Conservation (phyloP, 2,797 vertebrate species). For the Hafferia zeledoni region DNA sequence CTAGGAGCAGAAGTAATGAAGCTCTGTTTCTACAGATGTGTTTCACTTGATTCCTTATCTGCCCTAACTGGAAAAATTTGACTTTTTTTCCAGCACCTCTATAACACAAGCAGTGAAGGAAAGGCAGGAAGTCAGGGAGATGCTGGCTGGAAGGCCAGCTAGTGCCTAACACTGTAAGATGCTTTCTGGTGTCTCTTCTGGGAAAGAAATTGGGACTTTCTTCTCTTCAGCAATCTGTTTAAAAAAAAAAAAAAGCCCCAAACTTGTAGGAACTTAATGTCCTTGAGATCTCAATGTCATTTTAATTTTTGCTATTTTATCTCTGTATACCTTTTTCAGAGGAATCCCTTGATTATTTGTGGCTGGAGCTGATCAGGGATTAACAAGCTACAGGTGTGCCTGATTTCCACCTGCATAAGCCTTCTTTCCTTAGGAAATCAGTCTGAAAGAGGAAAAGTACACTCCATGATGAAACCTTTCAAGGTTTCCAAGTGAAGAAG, state of each 20-base stretch:
- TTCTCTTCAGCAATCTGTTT: not conserved
- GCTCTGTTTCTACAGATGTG: not conserved
- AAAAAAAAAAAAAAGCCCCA: not conserved
- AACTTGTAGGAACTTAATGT: not conserved
- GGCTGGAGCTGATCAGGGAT: not conserved
- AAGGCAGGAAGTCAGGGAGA: not conserved
- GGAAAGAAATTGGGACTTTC: not conserved
- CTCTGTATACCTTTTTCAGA: not conserved
- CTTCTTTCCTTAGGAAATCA: not conserved
- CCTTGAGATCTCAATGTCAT: not conserved
- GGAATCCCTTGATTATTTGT: not conserved
- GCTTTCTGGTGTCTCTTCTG: not conserved
- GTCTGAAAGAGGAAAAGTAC: not conserved
- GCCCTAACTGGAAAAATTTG: not conserved
- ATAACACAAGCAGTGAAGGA: not conserved
- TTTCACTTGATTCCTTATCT: not conserved
- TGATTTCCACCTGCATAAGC: not conserved
- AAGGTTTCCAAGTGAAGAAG: not conserved
- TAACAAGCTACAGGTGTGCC: not conserved
- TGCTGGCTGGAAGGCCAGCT: not conserved
- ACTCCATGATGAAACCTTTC: not conserved
- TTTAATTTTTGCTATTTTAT: not conserved
- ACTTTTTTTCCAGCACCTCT: not conserved
- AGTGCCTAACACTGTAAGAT: not conserved
- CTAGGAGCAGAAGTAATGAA: not conserved